Evolutionary conservation across 2,113 vertebrate species (phyloP).

Genomic region (Hucho hucho): DNA sequence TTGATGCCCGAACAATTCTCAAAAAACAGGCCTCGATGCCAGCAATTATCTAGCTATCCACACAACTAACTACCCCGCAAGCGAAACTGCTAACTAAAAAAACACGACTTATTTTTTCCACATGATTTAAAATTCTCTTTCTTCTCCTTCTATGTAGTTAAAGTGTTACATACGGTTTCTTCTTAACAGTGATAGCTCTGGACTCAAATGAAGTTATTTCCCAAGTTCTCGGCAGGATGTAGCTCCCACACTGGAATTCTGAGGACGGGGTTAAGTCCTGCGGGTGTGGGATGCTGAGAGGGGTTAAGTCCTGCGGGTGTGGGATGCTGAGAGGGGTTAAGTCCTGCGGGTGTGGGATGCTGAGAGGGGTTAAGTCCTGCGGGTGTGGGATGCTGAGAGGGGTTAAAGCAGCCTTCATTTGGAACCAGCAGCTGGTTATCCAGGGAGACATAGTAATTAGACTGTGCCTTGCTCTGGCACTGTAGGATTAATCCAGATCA

Average conservation of each 20-base stretch:
- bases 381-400: not conserved
- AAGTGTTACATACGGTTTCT: constrained; percentile 29
- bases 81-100: constrained; percentile 7
- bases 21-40: constrained; percentile 12
- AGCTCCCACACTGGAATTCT: not conserved
- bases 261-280: not conserved
- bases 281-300: too few species aligned
- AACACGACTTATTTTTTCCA: not conserved
- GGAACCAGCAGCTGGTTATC: not conserved
- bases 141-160: constrained; percentile 33
- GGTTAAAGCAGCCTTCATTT: not conserved
- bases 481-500: too few species aligned
- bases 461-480: too few species aligned
- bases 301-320: too few species aligned
- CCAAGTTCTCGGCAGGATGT: constrained; percentile 16
- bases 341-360: too few species aligned
- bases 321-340: not conserved
- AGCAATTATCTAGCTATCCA: constrained; percentile 21
- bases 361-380: too few species aligned
- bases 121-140: constrained; percentile 44
- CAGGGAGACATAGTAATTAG: not conserved
- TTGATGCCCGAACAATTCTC: not conserved
- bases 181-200: constrained; percentile 21
- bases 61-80: not conserved
- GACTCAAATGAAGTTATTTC: constrained; percentile 35